Evolutionary conservation across 2,113 vertebrate species (phyloP).

Genomic region (Apeltes quadracus): DNA sequence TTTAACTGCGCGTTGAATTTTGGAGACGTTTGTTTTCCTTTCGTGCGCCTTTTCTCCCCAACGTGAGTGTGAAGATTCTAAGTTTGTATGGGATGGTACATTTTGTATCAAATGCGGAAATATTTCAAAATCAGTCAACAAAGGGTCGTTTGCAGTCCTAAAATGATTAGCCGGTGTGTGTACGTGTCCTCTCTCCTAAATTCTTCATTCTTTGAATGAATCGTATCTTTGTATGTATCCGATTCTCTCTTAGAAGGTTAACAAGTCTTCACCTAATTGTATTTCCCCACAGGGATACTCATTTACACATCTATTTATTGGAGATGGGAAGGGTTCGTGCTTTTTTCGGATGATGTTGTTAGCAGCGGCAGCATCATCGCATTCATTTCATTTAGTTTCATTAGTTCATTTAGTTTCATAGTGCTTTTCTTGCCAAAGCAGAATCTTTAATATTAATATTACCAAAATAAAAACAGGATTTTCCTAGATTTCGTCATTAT

Average conservation of each 20-base stretch:
- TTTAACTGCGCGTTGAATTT: not conserved
- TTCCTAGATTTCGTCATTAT: not conserved
- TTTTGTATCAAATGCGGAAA: not conserved
- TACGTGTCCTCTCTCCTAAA: not conserved
- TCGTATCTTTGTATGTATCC: constrained; percentile 10
- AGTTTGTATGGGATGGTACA: constrained; percentile 47
- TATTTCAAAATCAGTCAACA: not conserved
- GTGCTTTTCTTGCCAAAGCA: too few relatives aligned
- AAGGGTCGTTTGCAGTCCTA: not conserved
- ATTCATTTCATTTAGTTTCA: too few relatives aligned
- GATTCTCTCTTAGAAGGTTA: constrained; percentile 26
- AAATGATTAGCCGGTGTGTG: not conserved
- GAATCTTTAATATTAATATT: not conserved
- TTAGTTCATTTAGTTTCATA: too few relatives aligned
- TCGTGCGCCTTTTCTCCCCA: constrained; percentile 11
- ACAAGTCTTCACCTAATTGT: constrained; percentile 27
- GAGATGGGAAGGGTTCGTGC: not conserved
- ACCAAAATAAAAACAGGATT: not conserved
- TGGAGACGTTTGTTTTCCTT: not conserved
- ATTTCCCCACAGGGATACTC: not conserved
- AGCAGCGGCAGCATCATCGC: too few relatives aligned
- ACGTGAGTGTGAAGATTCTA: constrained; percentile 32
- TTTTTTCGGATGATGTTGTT: not conserved
- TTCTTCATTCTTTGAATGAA: constrained; percentile 29
- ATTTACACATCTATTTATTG: not conserved